A percentile compares a stretch with the other conserved stretches of the same genome.
These are phyloP conservation scores for Mactromeris polynyma DNA, from an alignment of 2,888 invertebrate species.

Conservation along the genomic window DNA sequence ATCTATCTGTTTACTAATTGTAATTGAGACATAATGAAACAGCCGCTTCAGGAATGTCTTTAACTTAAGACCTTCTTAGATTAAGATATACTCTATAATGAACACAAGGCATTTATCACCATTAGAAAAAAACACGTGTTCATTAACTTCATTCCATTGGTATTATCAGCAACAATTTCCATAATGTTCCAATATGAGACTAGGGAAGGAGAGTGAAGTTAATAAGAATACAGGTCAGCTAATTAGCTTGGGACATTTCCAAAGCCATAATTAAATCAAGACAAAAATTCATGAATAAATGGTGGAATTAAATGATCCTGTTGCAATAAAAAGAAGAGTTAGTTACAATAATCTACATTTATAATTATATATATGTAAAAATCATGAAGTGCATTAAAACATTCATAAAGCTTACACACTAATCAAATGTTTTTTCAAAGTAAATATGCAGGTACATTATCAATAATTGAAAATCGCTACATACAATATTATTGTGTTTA, in stretches of 20 bases:
- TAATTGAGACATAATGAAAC: conserved; percentile 8
- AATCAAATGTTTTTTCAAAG: too few relatives aligned
- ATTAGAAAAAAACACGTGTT: neutral
- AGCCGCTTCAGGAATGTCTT: neutral
- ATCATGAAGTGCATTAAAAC: too few relatives aligned
- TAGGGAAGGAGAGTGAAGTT: neutral
- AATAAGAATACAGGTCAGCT: neutral
- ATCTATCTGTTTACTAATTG: neutral
- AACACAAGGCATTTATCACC: neutral
- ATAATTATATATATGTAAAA: too few relatives aligned
- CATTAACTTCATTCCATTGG: neutral
- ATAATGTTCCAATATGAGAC: neutral
- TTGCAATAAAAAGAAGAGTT: too few relatives aligned
- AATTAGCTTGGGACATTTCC: neutral
- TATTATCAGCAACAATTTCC: neutral
- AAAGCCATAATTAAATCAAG: too few relatives aligned
- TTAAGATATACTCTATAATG: neutral
- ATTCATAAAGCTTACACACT: too few relatives aligned
- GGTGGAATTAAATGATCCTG: too few relatives aligned
- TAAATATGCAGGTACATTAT: too few relatives aligned
- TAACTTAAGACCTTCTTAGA: neutral
- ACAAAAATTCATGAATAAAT: too few relatives aligned
- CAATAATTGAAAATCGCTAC: too few relatives aligned
- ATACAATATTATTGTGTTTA: too few relatives aligned
- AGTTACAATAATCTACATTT: too few relatives aligned